A percentile compares a stretch with the other conserved stretches of the same genome.
Evolutionary conservation across 2,113 vertebrate species (phyloP).

Genomic region (Nothobranchius furzeri): DNA sequence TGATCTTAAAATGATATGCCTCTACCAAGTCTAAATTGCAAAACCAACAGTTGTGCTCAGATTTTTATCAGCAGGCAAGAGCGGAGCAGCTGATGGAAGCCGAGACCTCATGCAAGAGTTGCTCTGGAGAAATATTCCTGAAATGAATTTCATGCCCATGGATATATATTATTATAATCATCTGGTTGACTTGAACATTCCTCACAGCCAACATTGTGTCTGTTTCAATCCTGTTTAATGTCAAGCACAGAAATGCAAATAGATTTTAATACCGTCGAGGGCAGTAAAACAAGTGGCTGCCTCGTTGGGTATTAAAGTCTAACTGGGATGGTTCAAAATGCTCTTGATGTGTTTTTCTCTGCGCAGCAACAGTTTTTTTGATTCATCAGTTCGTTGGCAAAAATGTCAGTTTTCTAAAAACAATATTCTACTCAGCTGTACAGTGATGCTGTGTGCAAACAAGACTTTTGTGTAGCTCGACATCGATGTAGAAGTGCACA

Average conservation of each 20-base stretch:
- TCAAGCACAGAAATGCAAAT: conserved; percentile 5
- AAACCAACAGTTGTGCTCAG: no score
- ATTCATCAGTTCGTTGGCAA: no score
- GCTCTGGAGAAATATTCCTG: neutral
- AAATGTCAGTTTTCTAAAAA: no score
- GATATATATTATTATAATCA: neutral
- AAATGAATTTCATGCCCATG: neutral
- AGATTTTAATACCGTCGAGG: conserved; percentile 6
- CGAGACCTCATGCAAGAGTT: neutral
- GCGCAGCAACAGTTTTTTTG: neutral
- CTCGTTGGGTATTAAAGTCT: conserved; percentile 1
- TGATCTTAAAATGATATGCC: no score
- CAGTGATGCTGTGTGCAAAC: no score
- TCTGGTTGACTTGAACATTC: neutral
- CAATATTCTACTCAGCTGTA: no score
- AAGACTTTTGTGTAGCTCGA: no score
- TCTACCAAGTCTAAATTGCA: no score
- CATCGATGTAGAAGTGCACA: no score
- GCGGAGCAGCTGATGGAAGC: neutral
- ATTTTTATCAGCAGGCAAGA: neutral
- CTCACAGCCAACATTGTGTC: conserved; percentile 16
- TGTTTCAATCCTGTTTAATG: conserved; percentile 7
- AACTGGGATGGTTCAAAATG: neutral
- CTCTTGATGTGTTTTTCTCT: neutral
- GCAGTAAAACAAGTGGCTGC: neutral